phyloP scores from a whole-genome alignment of 35 echinoderm and acorn worm genomes.

The Ophiothrix spiculata region DNA sequence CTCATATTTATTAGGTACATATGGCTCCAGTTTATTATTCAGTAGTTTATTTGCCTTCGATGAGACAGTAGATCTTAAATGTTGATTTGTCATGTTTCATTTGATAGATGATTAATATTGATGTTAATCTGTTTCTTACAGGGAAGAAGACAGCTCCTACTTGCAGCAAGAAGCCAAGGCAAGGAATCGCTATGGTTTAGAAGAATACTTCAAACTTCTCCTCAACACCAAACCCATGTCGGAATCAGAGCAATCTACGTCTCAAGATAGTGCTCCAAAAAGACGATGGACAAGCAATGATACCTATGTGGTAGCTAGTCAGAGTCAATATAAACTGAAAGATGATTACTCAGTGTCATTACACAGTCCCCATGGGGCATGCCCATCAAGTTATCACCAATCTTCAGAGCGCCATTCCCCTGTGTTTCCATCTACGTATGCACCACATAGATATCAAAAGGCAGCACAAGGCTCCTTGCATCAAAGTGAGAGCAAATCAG shows the following conservation, averaged over 20 bases:
- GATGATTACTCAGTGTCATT: constrained; percentile 87
- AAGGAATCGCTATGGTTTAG: constrained; percentile 71
- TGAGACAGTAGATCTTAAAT: not conserved
- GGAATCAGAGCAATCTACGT: not conserved
- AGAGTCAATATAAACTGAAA: constrained; percentile 63
- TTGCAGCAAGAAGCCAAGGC: constrained; percentile 70
- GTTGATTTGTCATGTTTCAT: not conserved
- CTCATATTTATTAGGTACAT: no score
- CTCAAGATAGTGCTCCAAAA: constrained; percentile 10
- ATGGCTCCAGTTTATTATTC: no score
- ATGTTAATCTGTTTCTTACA: constrained; percentile 30
- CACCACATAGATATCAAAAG: constrained; percentile 44
- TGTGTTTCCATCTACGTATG: constrained; percentile 49
- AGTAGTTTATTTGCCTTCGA: no score
- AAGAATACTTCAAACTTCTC: constrained; percentile 77
- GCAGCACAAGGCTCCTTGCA: constrained; percentile 37
- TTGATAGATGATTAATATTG: not conserved
- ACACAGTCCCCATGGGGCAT: constrained; percentile 82
- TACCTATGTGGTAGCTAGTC: constrained; percentile 85
- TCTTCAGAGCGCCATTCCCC: constrained; percentile 63
- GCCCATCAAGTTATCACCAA: constrained; percentile 94
- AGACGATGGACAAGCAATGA: constrained; percentile 90
- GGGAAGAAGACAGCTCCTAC: constrained; percentile 78
- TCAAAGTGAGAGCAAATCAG: constrained; percentile 17
- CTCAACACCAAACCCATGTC: constrained; percentile 12